These are phyloP conservation scores for Popillia japonica DNA, from an alignment of 1,140 invertebrate genomes.

Conservation along the genomic window DNA sequence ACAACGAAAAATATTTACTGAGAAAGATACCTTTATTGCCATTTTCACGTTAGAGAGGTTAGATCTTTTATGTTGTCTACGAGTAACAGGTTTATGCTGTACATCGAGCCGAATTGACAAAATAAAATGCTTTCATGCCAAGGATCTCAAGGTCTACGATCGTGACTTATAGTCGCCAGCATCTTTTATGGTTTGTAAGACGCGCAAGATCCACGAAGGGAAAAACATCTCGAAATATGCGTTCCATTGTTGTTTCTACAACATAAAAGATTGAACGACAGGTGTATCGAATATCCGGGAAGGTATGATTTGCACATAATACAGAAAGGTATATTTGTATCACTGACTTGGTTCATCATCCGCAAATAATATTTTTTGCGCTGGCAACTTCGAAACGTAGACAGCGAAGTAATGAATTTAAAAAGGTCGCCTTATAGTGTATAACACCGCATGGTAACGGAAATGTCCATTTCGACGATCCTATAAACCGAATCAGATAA, in stretches of 20 bases:
- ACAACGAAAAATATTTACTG: background rate
- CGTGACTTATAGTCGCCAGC: constrained; percentile 17
- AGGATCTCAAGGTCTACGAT: constrained; percentile 13
- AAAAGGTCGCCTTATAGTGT: too few relatives aligned
- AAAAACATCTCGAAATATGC: constrained; percentile 1
- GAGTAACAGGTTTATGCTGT: constrained; percentile 14
- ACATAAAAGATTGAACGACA: constrained; percentile 2
- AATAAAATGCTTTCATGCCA: constrained; percentile 18
- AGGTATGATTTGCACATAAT: background rate
- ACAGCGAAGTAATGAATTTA: too few relatives aligned
- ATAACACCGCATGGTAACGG: too few relatives aligned
- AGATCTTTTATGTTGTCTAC: constrained; percentile 1
- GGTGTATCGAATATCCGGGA: constrained; percentile 14
- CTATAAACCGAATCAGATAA: too few relatives aligned
- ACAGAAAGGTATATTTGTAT: constrained; percentile 12
- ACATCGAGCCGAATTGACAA: constrained; percentile 13
- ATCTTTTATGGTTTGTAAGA: constrained; percentile 16
- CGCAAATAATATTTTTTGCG: background rate
- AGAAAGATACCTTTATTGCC: background rate
- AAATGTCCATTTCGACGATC: too few relatives aligned
- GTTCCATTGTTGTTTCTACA: constrained; percentile 6
- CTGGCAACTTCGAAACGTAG: too few relatives aligned
- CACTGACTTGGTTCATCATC: background rate
- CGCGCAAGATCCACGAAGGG: background rate
- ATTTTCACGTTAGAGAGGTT: background rate